Percentiles rank a stretch among this genome's conserved stretches.
phyloP scores from a whole-genome alignment of 2,113 vertebrate species.

The Haplotaxodon microlepis region DNA sequence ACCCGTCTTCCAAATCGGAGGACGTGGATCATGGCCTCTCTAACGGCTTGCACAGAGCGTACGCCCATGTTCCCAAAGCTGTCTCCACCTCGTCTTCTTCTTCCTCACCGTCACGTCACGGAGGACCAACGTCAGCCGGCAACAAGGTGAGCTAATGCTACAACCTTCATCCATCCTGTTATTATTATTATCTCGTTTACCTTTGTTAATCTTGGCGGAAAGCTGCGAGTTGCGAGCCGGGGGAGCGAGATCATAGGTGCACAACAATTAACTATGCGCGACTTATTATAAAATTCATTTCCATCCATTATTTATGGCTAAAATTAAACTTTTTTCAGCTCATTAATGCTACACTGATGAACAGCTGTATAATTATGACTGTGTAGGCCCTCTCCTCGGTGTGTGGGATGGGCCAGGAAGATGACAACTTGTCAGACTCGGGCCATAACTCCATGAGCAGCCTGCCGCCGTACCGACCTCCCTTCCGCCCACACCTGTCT shows the following conservation, averaged over 20 bases:
- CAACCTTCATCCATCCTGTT: not conserved
- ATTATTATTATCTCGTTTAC: not conserved
- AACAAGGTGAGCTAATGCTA: conserved; percentile 40
- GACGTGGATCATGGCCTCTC: conserved; percentile 74
- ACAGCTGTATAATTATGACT: not conserved
- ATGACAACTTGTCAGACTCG: conserved; percentile 80
- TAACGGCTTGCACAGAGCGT: conserved; percentile 59
- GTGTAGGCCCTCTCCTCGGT: conserved; percentile 59
- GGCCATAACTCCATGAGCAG: conserved; percentile 91
- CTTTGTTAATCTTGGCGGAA: not conserved
- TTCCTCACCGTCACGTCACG: conserved; percentile 76
- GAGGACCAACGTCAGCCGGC: conserved; percentile 40
- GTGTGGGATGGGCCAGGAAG: conserved; percentile 75
- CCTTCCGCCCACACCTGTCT: conserved; percentile 77
- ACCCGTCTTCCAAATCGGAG: conserved; percentile 81
- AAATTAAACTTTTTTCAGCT: not conserved
- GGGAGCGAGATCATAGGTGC: not conserved
- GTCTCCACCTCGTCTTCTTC: conserved; percentile 79
- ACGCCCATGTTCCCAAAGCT: conserved; percentile 69
- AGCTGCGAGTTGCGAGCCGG: not conserved
- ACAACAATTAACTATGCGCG: not conserved
- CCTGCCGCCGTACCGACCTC: conserved; percentile 80
- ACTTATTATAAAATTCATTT: not conserved
- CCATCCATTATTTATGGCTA: not conserved
- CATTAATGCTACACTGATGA: not conserved